Evolutionary conservation across 2,113 vertebrate genomes (phyloP), one percentile per base, ranked within the genome.

Genomic region (Elephas maximus): DNA sequence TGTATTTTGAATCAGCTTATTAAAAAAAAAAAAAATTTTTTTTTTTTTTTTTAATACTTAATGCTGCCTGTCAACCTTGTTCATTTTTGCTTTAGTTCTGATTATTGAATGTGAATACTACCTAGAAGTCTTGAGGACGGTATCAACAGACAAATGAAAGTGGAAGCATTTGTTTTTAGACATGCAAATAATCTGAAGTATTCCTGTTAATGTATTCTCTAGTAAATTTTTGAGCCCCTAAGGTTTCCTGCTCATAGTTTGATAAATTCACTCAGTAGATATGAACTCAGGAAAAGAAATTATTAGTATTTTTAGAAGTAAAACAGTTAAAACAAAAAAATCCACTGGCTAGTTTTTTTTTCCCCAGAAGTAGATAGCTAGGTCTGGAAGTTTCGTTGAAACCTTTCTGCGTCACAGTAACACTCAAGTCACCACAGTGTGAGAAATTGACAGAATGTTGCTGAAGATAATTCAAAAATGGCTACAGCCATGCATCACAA

Each of bases 121-220:
- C 62, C 73, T 91, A 30, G 69, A 26, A 69, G 6, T 76, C 30
- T 18, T 71, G 28, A 85, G 74, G 83, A 85, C 76, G n/a, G 33
- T 78, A 48, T 91, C 17, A 67, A 0, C 67, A 67, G 62, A 28
- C 30, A 8, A 84, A 0, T 62, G 7, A 15, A 89, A 86, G 62
- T 37, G 30, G 26, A 60, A 81, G 9, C 33, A 21, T 96, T 95
- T 95, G 30, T 15, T 45, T 85, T 91, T 91, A 88, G 41, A 92
- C 4, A 37, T 41, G 3, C 51, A 80, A 91, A 30, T 92, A 11
- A 89, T 79, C 60, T 78, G n/a, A 85, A 77, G 62, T 73, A 62
- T 45, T 23, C 51, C 26, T n/a, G 17, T 65, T 92, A 60, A 6
- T 93, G 76, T 11, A 69, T 60, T 77, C 6, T 60, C 28, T 53